Conservation (phyloP, 2,888 invertebrate genomes). For the Augiades crinisus region DNA sequence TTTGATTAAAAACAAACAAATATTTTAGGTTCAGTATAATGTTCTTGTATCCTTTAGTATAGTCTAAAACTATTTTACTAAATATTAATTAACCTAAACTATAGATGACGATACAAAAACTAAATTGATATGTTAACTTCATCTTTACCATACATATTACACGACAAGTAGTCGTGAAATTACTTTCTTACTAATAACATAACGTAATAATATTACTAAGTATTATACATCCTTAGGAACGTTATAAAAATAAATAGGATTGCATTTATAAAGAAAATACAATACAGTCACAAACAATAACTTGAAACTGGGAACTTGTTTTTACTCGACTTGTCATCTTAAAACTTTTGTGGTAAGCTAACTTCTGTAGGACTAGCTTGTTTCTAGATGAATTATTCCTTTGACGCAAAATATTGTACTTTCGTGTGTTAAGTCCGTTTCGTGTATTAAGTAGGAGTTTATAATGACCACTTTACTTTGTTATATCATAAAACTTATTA, state of each 20-base stretch:
- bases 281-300: slow-evolving; percentile 17
- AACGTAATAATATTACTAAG: too few relatives aligned
- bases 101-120: too few relatives aligned
- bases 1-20: too few relatives aligned
- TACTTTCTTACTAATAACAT: too few relatives aligned
- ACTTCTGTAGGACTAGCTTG: slow-evolving; percentile 10
- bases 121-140: too few relatives aligned
- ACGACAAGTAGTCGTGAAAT: not conserved
- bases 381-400: slow-evolving; percentile 22
- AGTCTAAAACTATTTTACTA: too few relatives aligned
- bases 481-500: too few relatives aligned
- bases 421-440: not conserved
- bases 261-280: slow-evolving; percentile 17
- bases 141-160: not conserved
- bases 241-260: slow-evolving; percentile 19
- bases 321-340: slow-evolving; percentile 11
- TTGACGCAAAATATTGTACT: slow-evolving; percentile 15
- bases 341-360: slow-evolving; percentile 9
- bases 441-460: not conserved
- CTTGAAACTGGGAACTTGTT: slow-evolving; percentile 16
- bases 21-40: too few relatives aligned
- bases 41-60: too few relatives aligned
- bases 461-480: too few relatives aligned
- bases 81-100: too few relatives aligned
- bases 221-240: not conserved